Evolutionary conservation across 2,797 vertebrate genomes (phyloP), one percentile per base, ranked within the genome.

Genomic region (Allobates femoralis): DNA sequence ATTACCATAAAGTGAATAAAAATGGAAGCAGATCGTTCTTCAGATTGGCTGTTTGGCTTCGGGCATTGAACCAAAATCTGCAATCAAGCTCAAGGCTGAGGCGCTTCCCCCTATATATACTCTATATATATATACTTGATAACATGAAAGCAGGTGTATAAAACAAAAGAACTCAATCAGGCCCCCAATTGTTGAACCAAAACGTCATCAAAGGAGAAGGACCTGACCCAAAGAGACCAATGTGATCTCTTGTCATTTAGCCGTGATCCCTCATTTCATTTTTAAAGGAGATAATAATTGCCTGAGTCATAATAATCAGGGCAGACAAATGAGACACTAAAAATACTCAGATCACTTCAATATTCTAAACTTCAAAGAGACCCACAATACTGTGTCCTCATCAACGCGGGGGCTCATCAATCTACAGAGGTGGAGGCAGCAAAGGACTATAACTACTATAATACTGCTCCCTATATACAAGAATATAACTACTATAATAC

Each of bases 101-200:
- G 41, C 77, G 51, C 28, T 26, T 62, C 8, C 53, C 28, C 18
- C 80, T 21, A 80, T 67, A 85, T 51, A 41, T 74, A 7, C 21
- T 11, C 28, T 23, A 51, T 71, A 46, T 21, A 80, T 67, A 85
- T 51, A 41, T 74, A 7, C 21, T 11, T 37, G 30, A 51, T 71
- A 46, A 76, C 85, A 81, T 81, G 69, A 81, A 86, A 60, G 34
- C 85, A 86, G 85, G 79, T 81, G 79, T 55, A 66, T 30, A 55
- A 55, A 56, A 77, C 21, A 15, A 46, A 16, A 7, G 37, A 5
- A 32, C 41, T 41, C 26, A 56, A 76, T 3, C 19, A 21, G 55
- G 28, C 53, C 78, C 58, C 64, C 50, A 46, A 58, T 64, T 21
- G 84, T 32, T 79, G 12, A 62, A 41, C 58, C 41, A 76, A 67